A percentile compares a stretch with the other conserved stretches of the same genome.
phyloP scores from a whole-genome alignment of 2,888 invertebrate genomes.

The Ephialtes manifestator region DNA sequence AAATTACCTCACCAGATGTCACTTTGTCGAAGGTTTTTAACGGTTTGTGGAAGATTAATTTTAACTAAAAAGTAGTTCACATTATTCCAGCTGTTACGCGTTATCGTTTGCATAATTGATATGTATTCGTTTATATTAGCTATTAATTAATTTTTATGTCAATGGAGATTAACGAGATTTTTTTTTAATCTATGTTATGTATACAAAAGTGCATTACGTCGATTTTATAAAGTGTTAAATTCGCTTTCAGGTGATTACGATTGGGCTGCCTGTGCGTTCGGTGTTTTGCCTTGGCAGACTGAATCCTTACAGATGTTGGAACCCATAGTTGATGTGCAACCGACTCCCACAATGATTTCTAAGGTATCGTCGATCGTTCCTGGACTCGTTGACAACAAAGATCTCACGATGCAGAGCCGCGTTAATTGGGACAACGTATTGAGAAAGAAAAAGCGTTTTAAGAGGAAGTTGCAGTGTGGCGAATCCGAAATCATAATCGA shows the following conservation, averaged over 20 bases:
- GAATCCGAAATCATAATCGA: slow-evolving; percentile 74
- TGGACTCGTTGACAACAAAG: slow-evolving; percentile 76
- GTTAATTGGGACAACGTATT: slow-evolving; percentile 82
- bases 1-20: too few species aligned
- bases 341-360: slow-evolving; percentile 53
- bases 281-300: slow-evolving; percentile 86
- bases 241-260: slow-evolving; percentile 77
- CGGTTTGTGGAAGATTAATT: too few species aligned
- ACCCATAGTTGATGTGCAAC: slow-evolving; percentile 58
- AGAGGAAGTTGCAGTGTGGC: slow-evolving; percentile 72
- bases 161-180: too few species aligned
- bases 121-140: too few species aligned
- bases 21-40: too few species aligned
- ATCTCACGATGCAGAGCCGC: slow-evolving; percentile 76
- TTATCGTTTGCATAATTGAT: too few species aligned
- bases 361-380: slow-evolving; percentile 75
- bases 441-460: slow-evolving; percentile 74
- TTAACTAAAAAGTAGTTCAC: too few species aligned
- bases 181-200: too few species aligned
- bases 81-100: too few species aligned
- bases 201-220: too few species aligned
- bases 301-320: slow-evolving; percentile 74
- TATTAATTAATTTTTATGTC: too few species aligned
- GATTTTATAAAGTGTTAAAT: too few species aligned
- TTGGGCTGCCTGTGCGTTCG: slow-evolving; percentile 87